Conservation (phyloP, 2,888 invertebrate species). For the Melanotus villosus region DNA sequence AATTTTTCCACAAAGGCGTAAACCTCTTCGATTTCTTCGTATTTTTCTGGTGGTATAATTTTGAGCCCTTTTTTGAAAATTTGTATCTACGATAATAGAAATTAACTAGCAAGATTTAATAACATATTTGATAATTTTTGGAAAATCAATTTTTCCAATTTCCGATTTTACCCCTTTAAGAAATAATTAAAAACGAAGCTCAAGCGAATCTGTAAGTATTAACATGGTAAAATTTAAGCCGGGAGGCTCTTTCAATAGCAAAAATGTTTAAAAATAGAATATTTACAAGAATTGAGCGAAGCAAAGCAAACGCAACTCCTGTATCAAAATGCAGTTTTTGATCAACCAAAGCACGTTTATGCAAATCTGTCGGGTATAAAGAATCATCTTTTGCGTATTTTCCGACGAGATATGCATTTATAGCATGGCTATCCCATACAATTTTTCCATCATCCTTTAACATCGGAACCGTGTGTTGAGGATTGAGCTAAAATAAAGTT, state of each 20-base stretch:
- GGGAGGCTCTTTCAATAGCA: no score
- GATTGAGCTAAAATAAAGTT: constrained; percentile 71
- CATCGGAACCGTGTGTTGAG: constrained; percentile 74
- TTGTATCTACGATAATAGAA: neutral
- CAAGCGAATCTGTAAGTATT: no score
- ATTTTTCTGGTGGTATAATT: neutral
- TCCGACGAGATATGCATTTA: constrained; percentile 73
- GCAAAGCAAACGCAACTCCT: constrained; percentile 61
- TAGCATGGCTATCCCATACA: constrained; percentile 77
- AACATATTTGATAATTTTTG: no score
- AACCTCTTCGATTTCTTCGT: constrained; percentile 59
- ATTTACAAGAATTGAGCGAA: constrained; percentile 16
- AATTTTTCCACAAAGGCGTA: constrained; percentile 69
- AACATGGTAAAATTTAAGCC: no score
- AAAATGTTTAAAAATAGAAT: neutral
- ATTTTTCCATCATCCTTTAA: constrained; percentile 70
- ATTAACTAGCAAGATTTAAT: no score
- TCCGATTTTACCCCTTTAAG: no score
- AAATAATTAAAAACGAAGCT: no score
- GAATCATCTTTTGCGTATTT: constrained; percentile 59
- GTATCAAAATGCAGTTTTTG: constrained; percentile 71
- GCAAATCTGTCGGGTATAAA: constrained; percentile 70
- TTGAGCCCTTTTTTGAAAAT: neutral
- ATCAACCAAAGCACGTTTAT: constrained; percentile 69
- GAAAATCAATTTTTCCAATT: neutral